Evolutionary conservation across 2,888 invertebrate genomes (phyloP).

Genomic region (Spodoptera littoralis): DNA sequence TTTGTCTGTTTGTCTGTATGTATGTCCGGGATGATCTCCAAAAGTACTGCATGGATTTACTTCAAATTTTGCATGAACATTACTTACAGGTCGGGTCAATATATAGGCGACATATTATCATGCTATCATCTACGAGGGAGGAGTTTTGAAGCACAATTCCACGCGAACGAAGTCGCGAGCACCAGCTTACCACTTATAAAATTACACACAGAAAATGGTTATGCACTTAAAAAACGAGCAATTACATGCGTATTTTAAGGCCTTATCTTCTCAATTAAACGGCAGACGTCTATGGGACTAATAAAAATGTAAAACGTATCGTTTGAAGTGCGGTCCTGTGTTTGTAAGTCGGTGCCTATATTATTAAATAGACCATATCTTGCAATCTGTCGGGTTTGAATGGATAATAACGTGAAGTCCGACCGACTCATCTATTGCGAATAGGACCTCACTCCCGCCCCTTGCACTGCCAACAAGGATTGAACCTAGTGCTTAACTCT

Average conservation of each 20-base stretch:
- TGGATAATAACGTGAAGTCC: slow-evolving; percentile 75
- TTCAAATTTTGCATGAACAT: no score
- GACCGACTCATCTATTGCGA: slow-evolving; percentile 72
- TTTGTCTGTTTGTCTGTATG: no score
- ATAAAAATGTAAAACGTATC: slow-evolving; percentile 53
- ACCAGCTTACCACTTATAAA: slow-evolving; percentile 33
- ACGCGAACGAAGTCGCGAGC: no score
- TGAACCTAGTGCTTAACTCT: slow-evolving; percentile 75
- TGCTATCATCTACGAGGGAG: no score
- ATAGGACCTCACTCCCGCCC: slow-evolving; percentile 72
- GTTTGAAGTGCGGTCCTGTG: slow-evolving; percentile 64
- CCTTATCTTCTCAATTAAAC: slow-evolving; percentile 32
- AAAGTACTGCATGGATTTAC: no score
- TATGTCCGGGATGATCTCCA: no score
- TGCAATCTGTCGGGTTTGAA: slow-evolving; percentile 77
- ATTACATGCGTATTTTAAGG: slow-evolving; percentile 21
- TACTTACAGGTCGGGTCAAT: no score
- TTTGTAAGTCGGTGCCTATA: slow-evolving; percentile 65
- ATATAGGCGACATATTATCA: no score
- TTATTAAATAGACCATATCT: slow-evolving; percentile 81
- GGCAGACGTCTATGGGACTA: slow-evolving; percentile 9
- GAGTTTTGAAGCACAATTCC: no score
- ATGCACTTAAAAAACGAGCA: slow-evolving; percentile 19
- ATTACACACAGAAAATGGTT: slow-evolving; percentile 20
- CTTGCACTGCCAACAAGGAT: slow-evolving; percentile 72